Conservation (phyloP, 2,888 invertebrate species). For the Drosophila paramelanica region DNA sequence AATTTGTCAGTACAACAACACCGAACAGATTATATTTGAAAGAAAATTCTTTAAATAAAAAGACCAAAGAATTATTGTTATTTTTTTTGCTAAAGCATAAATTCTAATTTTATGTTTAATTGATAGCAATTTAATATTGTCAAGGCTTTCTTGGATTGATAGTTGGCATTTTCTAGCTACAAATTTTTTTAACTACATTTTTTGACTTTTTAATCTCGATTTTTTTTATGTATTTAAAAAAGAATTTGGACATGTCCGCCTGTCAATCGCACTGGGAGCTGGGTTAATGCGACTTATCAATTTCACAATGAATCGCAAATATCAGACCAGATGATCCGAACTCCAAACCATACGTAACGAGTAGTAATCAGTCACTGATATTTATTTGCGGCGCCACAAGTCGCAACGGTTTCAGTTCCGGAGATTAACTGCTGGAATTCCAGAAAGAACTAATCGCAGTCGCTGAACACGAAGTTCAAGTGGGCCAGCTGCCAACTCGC, state of each 20-base stretch:
- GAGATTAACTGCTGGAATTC: slow-evolving; percentile 42
- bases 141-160: background rate
- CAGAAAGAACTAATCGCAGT: slow-evolving; percentile 33
- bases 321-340: slow-evolving; percentile 17
- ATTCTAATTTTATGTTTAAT: slow-evolving; percentile 1
- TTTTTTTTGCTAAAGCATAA: background rate
- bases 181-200: background rate
- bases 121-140: slow-evolving; percentile 9
- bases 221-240: no score
- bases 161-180: background rate
- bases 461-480: slow-evolving; percentile 64
- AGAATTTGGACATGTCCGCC: background rate
- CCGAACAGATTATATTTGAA: background rate
- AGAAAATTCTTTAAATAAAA: no score
- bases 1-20: slow-evolving; percentile 10
- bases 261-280: background rate
- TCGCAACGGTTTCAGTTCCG: slow-evolving; percentile 35
- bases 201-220: background rate
- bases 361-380: slow-evolving; percentile 56
- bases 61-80: background rate
- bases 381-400: slow-evolving; percentile 28
- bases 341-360: slow-evolving; percentile 20
- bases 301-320: slow-evolving; percentile 35
- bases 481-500: slow-evolving; percentile 39
- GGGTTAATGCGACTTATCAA: slow-evolving; percentile 11